Base-by-base conservation (phyloP, 2,797 vertebrate genomes). In the Oreortyx pictus region DNA sequence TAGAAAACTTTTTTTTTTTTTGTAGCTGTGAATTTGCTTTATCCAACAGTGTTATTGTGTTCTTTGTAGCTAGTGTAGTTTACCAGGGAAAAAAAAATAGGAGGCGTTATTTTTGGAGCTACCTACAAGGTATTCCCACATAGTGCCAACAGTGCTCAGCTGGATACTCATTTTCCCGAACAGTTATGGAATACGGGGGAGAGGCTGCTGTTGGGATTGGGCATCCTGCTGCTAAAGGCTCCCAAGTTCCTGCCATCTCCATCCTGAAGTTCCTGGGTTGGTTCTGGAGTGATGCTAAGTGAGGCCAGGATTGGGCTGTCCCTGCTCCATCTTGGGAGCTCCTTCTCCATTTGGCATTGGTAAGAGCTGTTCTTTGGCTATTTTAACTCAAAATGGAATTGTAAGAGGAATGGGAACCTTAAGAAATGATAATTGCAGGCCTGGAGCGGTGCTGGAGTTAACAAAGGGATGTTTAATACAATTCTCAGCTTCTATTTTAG, bases 401-500 rank as follows among this genome's bases (percentile, higher is more conserved):
- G 20, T 29, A 27, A 89, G 74, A 92, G 60, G 56, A 73, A 82
- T 62, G 61, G 70, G 54, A 88, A 60, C 64, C 88, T 83, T 78
- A 89, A 91, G 90, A 92, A 95, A 94, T 79, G 1, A 49, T 96
- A 88, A 94, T 66, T 89, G 81, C 68, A 68, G 68, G 89, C 49
- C 85, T 89, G 78, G 82, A 95, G 73, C 90, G 59, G 75, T 61
- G 70, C 74, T 94, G 86, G 86, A 89, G 79, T 93, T 95, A 95
- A 95, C 67, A 81, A 68, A 84, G 80, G 57, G 74, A 73, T 3
- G 2, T 88, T 89, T 86, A 92, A 93, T 89, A 85, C 86, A 91
- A 82, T 94, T 92, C 88, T 88, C 47, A 75, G 86, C 76, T 93
- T 89, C 92, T 92, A 92, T 94, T 96, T 93, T 88, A 70, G 66